Evolutionary conservation across 2,888 invertebrate genomes (phyloP).

Genomic region (Tetropium fuscum): DNA sequence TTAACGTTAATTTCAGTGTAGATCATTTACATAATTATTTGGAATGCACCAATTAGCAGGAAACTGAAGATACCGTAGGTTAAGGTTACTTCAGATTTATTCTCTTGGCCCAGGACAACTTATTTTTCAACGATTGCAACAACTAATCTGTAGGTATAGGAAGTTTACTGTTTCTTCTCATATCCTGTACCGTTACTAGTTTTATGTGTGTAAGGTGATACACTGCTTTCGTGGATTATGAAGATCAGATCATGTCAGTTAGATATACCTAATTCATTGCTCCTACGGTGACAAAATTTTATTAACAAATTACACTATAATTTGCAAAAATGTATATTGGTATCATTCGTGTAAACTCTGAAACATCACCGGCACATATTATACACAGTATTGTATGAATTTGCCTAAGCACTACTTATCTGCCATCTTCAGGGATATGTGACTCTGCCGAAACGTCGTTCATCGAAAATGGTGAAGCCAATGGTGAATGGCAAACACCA

Average conservation of each 20-base stretch:
- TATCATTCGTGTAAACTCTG: too few relatives aligned
- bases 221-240: neutral
- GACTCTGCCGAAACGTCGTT: too few relatives aligned
- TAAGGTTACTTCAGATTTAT: neutral
- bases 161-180: conserved; percentile 11
- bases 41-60: conserved; percentile 7
- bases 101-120: neutral
- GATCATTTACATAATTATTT: conserved; percentile 19
- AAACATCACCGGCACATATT: too few relatives aligned
- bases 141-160: conserved; percentile 3
- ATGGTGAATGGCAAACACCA: too few relatives aligned
- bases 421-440: too few relatives aligned
- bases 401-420: too few relatives aligned
- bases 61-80: conserved; percentile 3
- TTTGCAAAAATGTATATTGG: too few relatives aligned
- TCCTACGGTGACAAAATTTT: neutral
- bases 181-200: conserved; percentile 10
- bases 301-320: too few relatives aligned
- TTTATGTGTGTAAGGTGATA: conserved; percentile 8
- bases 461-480: too few relatives aligned
- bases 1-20: neutral
- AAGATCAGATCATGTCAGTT: neutral
- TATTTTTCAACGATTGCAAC: neutral
- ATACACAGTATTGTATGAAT: too few relatives aligned
- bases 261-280: too few relatives aligned